phyloP scores from a whole-genome alignment of 92 coral and sea anemone species.

The Zoanthus sansibaricus region DNA sequence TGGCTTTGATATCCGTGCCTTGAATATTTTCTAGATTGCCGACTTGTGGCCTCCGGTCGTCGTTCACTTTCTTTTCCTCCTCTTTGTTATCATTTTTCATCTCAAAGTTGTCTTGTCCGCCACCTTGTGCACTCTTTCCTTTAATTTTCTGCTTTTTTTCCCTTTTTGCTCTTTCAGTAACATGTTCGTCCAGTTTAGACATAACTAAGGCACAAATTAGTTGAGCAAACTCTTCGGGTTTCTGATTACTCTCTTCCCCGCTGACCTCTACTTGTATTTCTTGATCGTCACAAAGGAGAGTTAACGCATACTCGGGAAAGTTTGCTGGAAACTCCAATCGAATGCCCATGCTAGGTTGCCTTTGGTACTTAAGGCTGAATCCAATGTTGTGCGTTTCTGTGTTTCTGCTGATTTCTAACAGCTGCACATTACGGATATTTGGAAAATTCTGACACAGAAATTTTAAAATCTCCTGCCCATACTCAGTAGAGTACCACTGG shows the following conservation, averaged over 20 bases:
- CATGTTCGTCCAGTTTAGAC: not conserved
- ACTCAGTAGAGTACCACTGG: conserved; percentile 77
- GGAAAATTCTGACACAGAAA: conserved; percentile 41
- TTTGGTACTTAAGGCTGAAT: conserved; percentile 17
- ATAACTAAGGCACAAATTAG: not conserved
- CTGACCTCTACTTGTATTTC: not conserved
- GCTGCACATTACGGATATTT: not conserved
- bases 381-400: conserved; percentile 67
- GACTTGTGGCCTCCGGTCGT: not conserved
- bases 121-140: not conserved
- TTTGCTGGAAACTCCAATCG: conserved; percentile 66
- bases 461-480: conserved; percentile 62
- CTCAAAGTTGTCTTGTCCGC: not conserved
- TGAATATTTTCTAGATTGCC: not conserved
- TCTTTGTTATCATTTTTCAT: not conserved
- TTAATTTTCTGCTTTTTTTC: not conserved
- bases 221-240: conserved; percentile 4
- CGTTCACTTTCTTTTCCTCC: not conserved
- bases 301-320: conserved; percentile 59
- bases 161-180: not conserved
- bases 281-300: not conserved
- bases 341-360: not conserved
- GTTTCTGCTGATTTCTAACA: conserved; percentile 69
- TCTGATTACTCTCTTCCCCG: not conserved
- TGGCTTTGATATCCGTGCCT: not conserved